These are phyloP conservation scores for Brachypterus glaber DNA, from an alignment of 2,888 invertebrate species.

Conservation along the genomic window DNA sequence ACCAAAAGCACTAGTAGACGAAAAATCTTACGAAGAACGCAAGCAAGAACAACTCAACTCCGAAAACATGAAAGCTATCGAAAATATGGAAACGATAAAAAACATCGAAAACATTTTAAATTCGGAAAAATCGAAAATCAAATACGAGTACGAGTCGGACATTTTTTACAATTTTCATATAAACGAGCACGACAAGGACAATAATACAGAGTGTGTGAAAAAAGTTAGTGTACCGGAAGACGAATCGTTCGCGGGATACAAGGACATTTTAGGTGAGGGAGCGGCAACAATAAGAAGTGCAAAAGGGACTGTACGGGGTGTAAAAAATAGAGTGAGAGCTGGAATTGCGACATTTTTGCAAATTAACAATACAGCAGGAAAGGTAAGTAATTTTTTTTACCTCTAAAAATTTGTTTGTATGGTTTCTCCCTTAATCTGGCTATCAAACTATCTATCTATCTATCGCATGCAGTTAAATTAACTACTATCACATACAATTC, in stretches of 20 bases:
- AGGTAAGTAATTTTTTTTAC: slow-evolving; percentile 63
- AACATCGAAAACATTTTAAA: slow-evolving; percentile 47
- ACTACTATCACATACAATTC: no score
- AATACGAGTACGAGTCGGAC: slow-evolving; percentile 57
- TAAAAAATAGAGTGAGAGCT: slow-evolving; percentile 87
- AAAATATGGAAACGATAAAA: slow-evolving; percentile 41
- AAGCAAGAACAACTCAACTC: slow-evolving; percentile 43
- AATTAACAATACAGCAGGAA: slow-evolving; percentile 60
- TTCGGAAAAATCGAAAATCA: no score
- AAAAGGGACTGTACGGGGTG: slow-evolving; percentile 87
- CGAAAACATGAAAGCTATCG: slow-evolving; percentile 29
- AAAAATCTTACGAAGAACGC: slow-evolving; percentile 60
- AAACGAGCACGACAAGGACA: slow-evolving; percentile 64
- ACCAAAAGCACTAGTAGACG: slow-evolving; percentile 40
- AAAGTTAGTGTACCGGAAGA: slow-evolving; percentile 36
- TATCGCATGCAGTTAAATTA: no score
- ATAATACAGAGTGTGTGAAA: slow-evolving; percentile 42
- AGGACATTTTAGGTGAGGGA: slow-evolving; percentile 56
- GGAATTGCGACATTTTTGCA: slow-evolving; percentile 93
- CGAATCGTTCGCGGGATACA: slow-evolving; percentile 71
- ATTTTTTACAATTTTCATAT: slow-evolving; percentile 75
- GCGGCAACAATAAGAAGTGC: slow-evolving; percentile 79
- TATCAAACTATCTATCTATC: no score
- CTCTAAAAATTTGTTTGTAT: no score
- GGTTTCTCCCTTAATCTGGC: no score